A percentile compares a stretch with the other conserved stretches of the same genome.
phyloP scores from a whole-genome alignment of 2,888 invertebrate genomes.

The Cataglyphis altisquamis region DNA sequence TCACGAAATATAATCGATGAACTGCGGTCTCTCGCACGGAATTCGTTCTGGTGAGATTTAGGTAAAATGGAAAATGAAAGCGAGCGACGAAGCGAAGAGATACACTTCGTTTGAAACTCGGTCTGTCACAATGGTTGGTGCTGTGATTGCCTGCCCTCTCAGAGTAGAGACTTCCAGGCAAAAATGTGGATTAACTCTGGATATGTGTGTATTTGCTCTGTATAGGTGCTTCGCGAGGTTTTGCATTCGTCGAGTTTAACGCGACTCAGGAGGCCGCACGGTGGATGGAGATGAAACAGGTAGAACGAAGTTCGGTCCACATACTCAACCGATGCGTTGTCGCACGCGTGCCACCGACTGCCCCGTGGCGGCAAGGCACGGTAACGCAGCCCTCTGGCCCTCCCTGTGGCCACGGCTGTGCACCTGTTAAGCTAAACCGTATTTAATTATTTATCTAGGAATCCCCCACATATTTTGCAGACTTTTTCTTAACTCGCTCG shows the following conservation, averaged over 20 bases:
- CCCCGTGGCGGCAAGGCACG: conserved; percentile 86
- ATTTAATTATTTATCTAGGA: conserved; percentile 81
- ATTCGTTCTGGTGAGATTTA: conserved; percentile 77
- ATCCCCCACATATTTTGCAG: conserved; percentile 74
- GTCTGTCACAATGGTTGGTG: conserved; percentile 85
- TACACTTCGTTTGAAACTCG: conserved; percentile 83
- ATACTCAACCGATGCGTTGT: conserved; percentile 85
- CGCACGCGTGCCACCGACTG: conserved; percentile 84
- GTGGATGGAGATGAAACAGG: conserved; percentile 97
- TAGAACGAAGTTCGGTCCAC: conserved; percentile 87
- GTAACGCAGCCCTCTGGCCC: conserved; percentile 85
- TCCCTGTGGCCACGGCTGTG: conserved; percentile 85
- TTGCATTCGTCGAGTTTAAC: conserved; percentile 96
- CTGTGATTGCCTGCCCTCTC: conserved; percentile 86
- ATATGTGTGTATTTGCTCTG: conserved; percentile 89
- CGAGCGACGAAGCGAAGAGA: conserved; percentile 78
- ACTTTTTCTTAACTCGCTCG: conserved; percentile 73
- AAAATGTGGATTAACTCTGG: conserved; percentile 86
- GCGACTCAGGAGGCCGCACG: conserved; percentile 94
- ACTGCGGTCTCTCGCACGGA: conserved; percentile 67
- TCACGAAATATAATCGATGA: conserved; percentile 53
- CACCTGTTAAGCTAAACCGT: conserved; percentile 84
- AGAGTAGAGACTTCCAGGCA: conserved; percentile 85
- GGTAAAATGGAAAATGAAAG: conserved; percentile 80
- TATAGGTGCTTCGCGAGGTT: conserved; percentile 95